phyloP scores from a whole-genome alignment of 2,888 invertebrate species.

The Synergus umbraculus region DNA sequence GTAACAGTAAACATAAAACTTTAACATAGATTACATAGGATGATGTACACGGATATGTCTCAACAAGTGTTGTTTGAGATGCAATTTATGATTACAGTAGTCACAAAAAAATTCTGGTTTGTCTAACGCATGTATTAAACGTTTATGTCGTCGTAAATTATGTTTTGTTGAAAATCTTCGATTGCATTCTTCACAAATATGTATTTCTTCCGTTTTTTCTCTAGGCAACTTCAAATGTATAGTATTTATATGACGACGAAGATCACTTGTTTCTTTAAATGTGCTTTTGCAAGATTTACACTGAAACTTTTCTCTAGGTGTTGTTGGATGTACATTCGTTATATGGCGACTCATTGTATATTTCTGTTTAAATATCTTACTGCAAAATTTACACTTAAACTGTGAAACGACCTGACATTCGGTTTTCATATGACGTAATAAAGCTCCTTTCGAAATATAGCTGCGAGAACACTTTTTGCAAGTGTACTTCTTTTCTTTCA shows the following conservation, averaged over 20 bases:
- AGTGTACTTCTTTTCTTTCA: slow-evolving; percentile 61
- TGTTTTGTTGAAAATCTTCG: background rate
- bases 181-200: background rate
- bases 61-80: no score
- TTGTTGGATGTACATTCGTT: slow-evolving; percentile 60
- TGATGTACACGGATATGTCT: no score
- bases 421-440: slow-evolving; percentile 72
- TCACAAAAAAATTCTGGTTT: background rate
- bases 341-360: slow-evolving; percentile 72
- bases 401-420: slow-evolving; percentile 73
- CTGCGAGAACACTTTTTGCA: slow-evolving; percentile 72
- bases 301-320: background rate
- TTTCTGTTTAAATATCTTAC: slow-evolving; percentile 70
- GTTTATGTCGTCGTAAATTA: background rate
- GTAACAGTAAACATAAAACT: background rate
- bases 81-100: no score
- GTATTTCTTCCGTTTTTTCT: background rate
- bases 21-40: no score
- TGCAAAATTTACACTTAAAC: slow-evolving; percentile 74
- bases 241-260: background rate
- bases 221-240: background rate
- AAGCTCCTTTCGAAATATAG: slow-evolving; percentile 72
- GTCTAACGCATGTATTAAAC: background rate
- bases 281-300: no score
- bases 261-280: no score